Percentiles rank a stretch among this genome's conserved stretches.
Evolutionary conservation across 2,113 vertebrate species (phyloP).

Genomic region (Ochotona princeps): DNA sequence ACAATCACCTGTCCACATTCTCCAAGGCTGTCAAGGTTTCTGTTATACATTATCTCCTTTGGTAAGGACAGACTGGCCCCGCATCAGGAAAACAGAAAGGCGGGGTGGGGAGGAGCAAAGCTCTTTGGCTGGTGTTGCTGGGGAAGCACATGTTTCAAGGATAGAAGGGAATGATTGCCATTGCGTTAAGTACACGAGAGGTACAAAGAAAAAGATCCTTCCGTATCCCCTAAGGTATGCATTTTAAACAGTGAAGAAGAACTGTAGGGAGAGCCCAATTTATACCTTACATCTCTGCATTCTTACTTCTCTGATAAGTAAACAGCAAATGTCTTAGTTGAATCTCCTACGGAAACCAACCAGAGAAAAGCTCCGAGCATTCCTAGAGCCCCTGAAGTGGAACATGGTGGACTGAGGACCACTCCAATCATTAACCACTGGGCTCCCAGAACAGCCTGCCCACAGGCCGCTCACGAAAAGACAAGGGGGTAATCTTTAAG

Average conservation of each 20-base stretch:
- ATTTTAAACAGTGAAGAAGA: neutral
- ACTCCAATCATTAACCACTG: constrained; percentile 58
- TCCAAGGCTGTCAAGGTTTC: neutral
- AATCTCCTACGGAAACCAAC: constrained; percentile 54
- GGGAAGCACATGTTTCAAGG: neutral
- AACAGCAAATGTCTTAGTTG: constrained; percentile 51
- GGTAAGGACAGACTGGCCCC: neutral
- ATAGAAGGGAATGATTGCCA: neutral
- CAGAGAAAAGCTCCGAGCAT: constrained; percentile 68
- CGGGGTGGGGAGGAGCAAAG: neutral
- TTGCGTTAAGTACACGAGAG: neutral
- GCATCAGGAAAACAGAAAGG: neutral
- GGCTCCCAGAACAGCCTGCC: neutral
- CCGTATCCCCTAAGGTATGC: neutral
- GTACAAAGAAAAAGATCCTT: neutral
- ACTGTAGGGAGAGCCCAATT: neutral
- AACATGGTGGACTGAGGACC: constrained; percentile 23
- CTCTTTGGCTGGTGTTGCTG: no score
- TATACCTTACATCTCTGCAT: neutral
- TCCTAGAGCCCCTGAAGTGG: constrained; percentile 57
- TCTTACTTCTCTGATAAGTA: constrained; percentile 49
- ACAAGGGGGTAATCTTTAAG: neutral
- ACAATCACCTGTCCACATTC: neutral
- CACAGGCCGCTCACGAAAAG: neutral
- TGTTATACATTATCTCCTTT: neutral